Evolutionary conservation across 2,797 vertebrate species (phyloP).

Genomic region (Cynopterus sphinx): DNA sequence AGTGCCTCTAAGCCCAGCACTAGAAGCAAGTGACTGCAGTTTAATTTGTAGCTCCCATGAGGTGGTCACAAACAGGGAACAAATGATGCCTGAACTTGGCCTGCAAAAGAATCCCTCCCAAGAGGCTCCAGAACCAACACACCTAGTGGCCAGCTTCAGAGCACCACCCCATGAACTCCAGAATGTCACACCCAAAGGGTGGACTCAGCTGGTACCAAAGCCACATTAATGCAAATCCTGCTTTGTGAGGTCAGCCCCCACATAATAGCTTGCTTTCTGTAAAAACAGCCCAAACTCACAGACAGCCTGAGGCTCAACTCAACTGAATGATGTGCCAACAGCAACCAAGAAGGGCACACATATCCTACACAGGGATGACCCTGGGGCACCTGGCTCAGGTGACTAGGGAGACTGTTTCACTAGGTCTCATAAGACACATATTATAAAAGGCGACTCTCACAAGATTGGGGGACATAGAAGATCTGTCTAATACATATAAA

Average conservation of each 20-base stretch:
- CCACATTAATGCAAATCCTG: neutral
- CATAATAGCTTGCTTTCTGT: neutral
- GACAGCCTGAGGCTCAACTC: neutral
- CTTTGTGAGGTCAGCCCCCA: neutral
- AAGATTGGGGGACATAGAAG: too few species aligned
- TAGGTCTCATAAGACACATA: too few species aligned
- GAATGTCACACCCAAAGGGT: neutral
- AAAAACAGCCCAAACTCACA: neutral
- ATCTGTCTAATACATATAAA: too few species aligned
- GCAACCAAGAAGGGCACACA: neutral
- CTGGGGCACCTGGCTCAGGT: neutral
- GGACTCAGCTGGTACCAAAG: neutral
- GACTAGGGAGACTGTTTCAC: too few species aligned
- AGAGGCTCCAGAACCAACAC: neutral
- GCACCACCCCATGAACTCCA: neutral
- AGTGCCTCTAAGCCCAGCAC: neutral
- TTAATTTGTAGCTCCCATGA: neutral
- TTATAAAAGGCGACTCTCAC: too few species aligned
- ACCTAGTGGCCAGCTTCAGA: neutral
- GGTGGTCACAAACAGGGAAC: neutral
- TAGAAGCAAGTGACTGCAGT: neutral
- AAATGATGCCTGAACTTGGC: neutral
- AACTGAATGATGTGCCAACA: neutral
- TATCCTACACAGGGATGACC: neutral
- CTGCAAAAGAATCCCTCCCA: neutral